Conservation (phyloP, 2,113 vertebrate species). For the Oceanodroma tethys region DNA sequence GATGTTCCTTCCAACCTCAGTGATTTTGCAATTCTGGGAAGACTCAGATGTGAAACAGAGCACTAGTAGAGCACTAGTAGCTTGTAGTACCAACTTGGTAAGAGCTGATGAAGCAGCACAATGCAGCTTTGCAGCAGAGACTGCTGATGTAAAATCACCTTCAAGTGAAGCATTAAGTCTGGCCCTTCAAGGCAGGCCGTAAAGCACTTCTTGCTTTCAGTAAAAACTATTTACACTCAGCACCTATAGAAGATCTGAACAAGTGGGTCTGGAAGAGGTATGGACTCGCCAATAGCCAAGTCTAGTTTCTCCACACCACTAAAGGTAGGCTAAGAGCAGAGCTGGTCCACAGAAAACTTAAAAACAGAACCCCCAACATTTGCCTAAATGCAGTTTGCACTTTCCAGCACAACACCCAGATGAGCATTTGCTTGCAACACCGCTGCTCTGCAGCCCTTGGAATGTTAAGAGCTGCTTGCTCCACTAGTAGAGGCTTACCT, state of each 20-base stretch:
- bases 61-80: background rate
- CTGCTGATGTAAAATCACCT: background rate
- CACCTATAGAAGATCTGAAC: background rate
- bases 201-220: background rate
- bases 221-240: background rate
- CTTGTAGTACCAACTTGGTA: background rate
- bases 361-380: background rate
- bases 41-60: background rate
- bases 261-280: background rate
- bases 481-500: conserved; percentile 67
- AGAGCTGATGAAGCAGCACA: background rate
- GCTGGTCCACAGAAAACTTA: background rate
- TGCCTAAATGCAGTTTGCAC: background rate
- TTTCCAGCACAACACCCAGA: background rate
- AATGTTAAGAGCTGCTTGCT: background rate
- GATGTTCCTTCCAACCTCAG: background rate
- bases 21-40: background rate
- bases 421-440: background rate
- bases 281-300: accelerated
- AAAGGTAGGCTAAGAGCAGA: background rate
- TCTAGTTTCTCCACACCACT: background rate
- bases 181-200: background rate
- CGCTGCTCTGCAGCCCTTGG: background rate
- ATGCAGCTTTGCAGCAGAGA: background rate
- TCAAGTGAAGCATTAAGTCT: background rate